A percentile compares a stretch with the other conserved stretches of the same genome.
Conservation (phyloP, 2,888 invertebrate species). For the Drosophila kanekoi region DNA sequence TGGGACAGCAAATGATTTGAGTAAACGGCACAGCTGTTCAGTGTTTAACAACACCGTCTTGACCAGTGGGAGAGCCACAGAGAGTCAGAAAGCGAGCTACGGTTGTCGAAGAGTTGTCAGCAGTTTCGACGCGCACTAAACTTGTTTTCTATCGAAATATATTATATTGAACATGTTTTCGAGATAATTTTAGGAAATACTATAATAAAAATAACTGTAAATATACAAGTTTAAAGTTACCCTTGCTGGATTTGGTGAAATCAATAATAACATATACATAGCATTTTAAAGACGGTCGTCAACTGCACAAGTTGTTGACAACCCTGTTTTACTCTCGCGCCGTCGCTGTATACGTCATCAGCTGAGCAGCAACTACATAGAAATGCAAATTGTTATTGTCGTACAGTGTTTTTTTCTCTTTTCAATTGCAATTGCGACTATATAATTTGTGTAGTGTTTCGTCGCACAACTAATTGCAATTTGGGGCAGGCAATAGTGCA, state of each 20-base stretch:
- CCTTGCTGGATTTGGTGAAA: neutral
- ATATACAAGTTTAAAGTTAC: no score
- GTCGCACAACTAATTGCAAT: slow-evolving; percentile 35
- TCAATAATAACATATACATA: neutral
- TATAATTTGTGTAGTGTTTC: slow-evolving; percentile 27
- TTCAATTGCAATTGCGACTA: slow-evolving; percentile 38
- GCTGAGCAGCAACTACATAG: slow-evolving; percentile 52
- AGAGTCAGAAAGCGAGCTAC: slow-evolving; percentile 7
- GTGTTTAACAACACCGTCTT: slow-evolving; percentile 61
- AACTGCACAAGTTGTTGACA: slow-evolving; percentile 35
- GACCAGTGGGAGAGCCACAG: slow-evolving; percentile 15
- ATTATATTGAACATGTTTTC: neutral
- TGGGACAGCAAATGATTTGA: slow-evolving; percentile 32
- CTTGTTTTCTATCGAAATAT: no score
- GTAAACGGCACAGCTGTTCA: slow-evolving; percentile 58
- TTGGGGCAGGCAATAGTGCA: slow-evolving; percentile 45
- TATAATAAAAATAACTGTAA: neutral
- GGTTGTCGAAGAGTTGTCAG: slow-evolving; percentile 47
- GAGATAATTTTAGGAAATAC: neutral
- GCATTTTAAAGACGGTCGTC: neutral
- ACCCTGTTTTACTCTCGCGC: slow-evolving; percentile 58
- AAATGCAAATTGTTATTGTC: slow-evolving; percentile 51
- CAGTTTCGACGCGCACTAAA: neutral
- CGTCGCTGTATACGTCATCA: slow-evolving; percentile 75
- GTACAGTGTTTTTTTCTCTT: slow-evolving; percentile 31